A percentile compares a stretch with the other conserved stretches of the same genome.
phyloP scores from a whole-genome alignment of 1,140 invertebrate species.

The Polyergus mexicanus region DNA sequence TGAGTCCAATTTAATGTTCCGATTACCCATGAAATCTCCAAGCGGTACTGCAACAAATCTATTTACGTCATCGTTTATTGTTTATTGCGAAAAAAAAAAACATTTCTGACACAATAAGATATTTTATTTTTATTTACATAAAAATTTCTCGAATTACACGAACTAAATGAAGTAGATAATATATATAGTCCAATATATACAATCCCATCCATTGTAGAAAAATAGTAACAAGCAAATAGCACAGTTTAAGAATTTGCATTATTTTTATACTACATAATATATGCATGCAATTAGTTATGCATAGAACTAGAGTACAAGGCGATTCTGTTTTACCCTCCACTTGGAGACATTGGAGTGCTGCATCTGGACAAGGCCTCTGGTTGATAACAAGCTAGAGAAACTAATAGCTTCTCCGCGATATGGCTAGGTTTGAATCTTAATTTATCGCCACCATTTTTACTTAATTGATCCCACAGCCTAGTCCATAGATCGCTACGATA shows the following conservation, averaged over 20 bases:
- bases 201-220: background rate
- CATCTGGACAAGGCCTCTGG: conserved; percentile 94
- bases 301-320: conserved; percentile 31
- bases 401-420: conserved; percentile 91
- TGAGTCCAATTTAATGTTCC: conserved; percentile 82
- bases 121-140: conserved; percentile 6
- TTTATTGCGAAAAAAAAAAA: conserved; percentile 23
- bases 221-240: conserved; percentile 4
- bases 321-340: conserved; percentile 83
- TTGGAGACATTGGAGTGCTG: conserved; percentile 93
- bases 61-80: conserved; percentile 38
- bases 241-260: background rate
- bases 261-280: background rate
- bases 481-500: conserved; percentile 94
- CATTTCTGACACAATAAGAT: background rate
- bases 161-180: background rate
- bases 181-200: too few species aligned
- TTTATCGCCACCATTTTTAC: conserved; percentile 87
- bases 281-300: conserved; percentile 19
- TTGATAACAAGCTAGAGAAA: conserved; percentile 93
- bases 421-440: conserved; percentile 89
- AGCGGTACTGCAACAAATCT: conserved; percentile 81
- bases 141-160: background rate
- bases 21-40: conserved; percentile 84
- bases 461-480: conserved; percentile 91